phyloP scores from a whole-genome alignment of 2,888 invertebrate species.

The Xestoiulus laeticollis region DNA sequence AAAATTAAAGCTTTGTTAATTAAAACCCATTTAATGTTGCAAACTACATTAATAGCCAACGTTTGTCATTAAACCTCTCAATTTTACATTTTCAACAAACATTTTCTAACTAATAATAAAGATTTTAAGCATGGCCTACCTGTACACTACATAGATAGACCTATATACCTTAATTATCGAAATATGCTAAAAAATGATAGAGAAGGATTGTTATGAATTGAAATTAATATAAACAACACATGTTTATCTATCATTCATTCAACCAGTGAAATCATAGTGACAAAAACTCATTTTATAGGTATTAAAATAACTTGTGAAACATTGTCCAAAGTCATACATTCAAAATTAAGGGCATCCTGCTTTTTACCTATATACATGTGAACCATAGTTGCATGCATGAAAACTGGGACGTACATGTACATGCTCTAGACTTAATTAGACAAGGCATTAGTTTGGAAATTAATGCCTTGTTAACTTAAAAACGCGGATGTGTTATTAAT shows the following conservation, averaged over 20 bases:
- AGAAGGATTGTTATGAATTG: too few species aligned
- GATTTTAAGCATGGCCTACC: too few species aligned
- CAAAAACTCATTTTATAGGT: not conserved
- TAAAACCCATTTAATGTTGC: too few species aligned
- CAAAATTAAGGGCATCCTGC: slow-evolving; percentile 19
- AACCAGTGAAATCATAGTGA: not conserved
- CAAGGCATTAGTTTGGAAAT: not conserved
- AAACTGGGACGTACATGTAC: not conserved
- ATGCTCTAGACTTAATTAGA: not conserved
- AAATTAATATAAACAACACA: not conserved
- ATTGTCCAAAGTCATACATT: not conserved
- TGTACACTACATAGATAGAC: too few species aligned
- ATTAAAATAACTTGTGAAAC: not conserved
- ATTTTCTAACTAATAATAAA: too few species aligned
- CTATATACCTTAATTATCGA: too few species aligned
- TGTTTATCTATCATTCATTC: not conserved
- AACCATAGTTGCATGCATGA: not conserved
- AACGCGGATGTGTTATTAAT: not conserved
- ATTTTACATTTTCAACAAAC: too few species aligned
- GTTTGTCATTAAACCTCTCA: too few species aligned
- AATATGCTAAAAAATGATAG: too few species aligned
- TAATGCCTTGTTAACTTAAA: not conserved
- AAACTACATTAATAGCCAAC: too few species aligned
- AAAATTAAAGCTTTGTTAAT: too few species aligned
- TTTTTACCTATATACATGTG: not conserved